Base-by-base conservation (phyloP, 2,888 invertebrate genomes). In the Microctonus aethiopoides region DNA sequence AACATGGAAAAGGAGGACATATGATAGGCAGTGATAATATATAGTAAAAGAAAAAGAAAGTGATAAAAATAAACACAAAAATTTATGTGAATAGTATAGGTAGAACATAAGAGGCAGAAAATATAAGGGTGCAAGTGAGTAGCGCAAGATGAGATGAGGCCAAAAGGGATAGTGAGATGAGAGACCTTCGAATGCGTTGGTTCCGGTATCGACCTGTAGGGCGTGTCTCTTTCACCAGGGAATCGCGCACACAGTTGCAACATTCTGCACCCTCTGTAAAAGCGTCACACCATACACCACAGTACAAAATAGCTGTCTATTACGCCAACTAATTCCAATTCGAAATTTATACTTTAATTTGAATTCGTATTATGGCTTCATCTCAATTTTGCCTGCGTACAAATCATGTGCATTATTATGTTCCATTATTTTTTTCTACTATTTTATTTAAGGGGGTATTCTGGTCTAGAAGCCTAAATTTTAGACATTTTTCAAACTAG, bases 131-230 rank as follows among this genome's bases (percentile, higher is more conserved):
- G n/a, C 1, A 39, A n/a, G n/a, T 3, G 39, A 4, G 39, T 39
- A 4, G 39, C 39, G 6, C 2, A 2, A n/a, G 13, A 39, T 13
- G n/a, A 39, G 39, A 39, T n/a, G n/a, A 13, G 39, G n/a, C n/a
- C n/a, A n/a, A n/a, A 39, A 9, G 57, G n/a, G 32, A 69, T 20
- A 65, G 46, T 34, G 60, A 41, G 20, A 46, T 60, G 26, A 34
- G 72, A 73, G 73, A 78, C 74, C 74, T 68, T 74, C 73, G 77
- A 77, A 80, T 80, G 79, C 80, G 79, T 79, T 78, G 79, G 77
- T 81, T 82, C 80, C 79, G 78, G 78, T 81, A 82, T 82, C 81
- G 82, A 82, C 79, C 79, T 78, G 75, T 75, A 79, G 81, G 81
- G 81, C 80, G 81, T 82, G 80, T 82, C 80, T 80, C 75, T 75